Evolutionary conservation across 2,797 vertebrate species (phyloP).

Genomic region (Adrianichthys oophorus): DNA sequence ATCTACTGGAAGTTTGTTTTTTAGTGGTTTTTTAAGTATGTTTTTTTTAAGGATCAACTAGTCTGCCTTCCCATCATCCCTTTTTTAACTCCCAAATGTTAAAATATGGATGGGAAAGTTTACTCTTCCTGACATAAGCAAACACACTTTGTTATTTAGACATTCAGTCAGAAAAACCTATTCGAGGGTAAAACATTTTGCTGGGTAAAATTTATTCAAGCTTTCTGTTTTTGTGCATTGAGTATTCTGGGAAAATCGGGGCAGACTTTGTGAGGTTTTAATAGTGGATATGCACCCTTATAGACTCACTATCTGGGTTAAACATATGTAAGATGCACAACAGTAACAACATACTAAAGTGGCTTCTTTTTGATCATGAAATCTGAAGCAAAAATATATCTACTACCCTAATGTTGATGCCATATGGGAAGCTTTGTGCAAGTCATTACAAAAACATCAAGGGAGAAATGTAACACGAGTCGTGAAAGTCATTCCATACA

Average conservation of each 20-base stretch:
- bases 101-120: no score
- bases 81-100: no score
- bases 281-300: not conserved
- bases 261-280: not conserved
- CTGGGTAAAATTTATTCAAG: not conserved
- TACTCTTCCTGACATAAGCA: no score
- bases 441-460: constrained; percentile 57
- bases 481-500: constrained; percentile 49
- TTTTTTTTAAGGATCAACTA: no score
- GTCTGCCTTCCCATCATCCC: no score
- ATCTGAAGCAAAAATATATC: constrained; percentile 49
- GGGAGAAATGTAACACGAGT: constrained; percentile 48
- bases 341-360: not conserved
- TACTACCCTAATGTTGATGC: constrained; percentile 51
- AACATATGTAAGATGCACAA: constrained; percentile 8
- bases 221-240: not conserved
- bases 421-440: constrained; percentile 64
- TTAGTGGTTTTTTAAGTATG: no score
- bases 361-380: constrained; percentile 6
- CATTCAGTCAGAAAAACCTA: constrained; percentile 9
- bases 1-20: no score
- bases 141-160: constrained; percentile 22
- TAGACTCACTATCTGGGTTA: not conserved
- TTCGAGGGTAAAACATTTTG: not conserved
- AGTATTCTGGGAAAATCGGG: constrained; percentile 4